Evolutionary conservation across 2,113 vertebrate genomes (phyloP), one percentile per base, ranked within the genome.

Genomic region (Erpornis zantholeuca): DNA sequence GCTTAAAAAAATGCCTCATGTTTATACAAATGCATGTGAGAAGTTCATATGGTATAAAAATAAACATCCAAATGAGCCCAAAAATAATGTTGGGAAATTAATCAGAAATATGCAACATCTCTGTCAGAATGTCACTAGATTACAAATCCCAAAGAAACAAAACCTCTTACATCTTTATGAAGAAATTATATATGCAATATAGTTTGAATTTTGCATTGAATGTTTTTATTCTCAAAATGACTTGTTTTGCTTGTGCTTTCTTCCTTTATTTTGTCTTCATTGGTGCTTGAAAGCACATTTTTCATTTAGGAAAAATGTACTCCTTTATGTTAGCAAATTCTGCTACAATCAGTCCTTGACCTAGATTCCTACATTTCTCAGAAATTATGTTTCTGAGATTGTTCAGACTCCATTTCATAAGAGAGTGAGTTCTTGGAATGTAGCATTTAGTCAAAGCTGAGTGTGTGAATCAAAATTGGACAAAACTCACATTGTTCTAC

Each of bases 361-460:
- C 94, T 93, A 93, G 85, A 95, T 96, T 93, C 36, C 23, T 31
- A 31, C 52, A 92, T 56, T 83, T 96, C 78, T 91, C 70, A 86
- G 57, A 95, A 95, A 82, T 84, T 42, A 56, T 40, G 15, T 77
- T 84, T 84, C 50, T 93, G 60, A 86, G 92, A 33, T 65, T 79
- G 35, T 93, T 83, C 49, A 90, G 65, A 84, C 50, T 84, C 42
- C 27, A 52, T 82, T 90, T 79, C 54, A 63, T 73, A 94, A 35
- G 10, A 68, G 12, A 91, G 3, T 20, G 35, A 94, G 12, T 90
- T 88, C 76, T 59, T 90, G 53, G 76, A 96, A 90, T 57, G 27
- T 44, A 21, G 23, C 75, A 75, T 86, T 85, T 90, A 80, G 59
- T 93, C 71, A 81, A 83, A 83, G 28, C 71, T 94, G 63, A 78